Conservation (phyloP, 2,113 vertebrate species). For the Centropus bengalensis region DNA sequence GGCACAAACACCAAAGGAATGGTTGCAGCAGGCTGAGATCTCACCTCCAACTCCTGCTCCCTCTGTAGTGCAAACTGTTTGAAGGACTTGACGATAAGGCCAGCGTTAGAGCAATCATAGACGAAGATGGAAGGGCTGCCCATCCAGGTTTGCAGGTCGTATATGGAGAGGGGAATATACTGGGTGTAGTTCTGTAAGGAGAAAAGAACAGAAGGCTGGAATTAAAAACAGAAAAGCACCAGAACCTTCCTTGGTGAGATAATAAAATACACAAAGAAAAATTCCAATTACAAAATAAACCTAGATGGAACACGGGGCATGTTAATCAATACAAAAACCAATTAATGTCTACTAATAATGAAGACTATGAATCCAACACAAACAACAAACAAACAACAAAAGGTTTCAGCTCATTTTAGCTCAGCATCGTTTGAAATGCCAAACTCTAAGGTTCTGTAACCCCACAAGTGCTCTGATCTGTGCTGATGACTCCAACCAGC, state of each 20-base stretch:
- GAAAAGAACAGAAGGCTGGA: neutral
- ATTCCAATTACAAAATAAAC: neutral
- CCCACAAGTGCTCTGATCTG: neutral
- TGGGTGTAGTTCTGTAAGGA: slow-evolving; percentile 94
- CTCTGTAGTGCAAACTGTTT: slow-evolving; percentile 97
- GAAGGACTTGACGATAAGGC: slow-evolving; percentile 97
- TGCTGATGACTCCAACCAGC: neutral
- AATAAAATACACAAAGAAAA: accelerated
- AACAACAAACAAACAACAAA: accelerated
- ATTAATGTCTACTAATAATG: accelerated
- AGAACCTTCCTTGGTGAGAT: accelerated
- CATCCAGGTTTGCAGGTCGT: slow-evolving; percentile 99
- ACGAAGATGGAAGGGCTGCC: slow-evolving; percentile 98
- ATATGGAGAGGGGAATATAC: slow-evolving; percentile 98
- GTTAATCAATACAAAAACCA: too few species aligned
- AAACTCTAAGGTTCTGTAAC: neutral
- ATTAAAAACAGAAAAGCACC: neutral
- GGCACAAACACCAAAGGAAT: neutral
- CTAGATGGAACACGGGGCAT: accelerated
- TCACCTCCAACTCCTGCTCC: slow-evolving; percentile 97
- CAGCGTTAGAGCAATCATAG: slow-evolving; percentile 97
- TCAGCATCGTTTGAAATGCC: neutral
- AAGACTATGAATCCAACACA: neutral
- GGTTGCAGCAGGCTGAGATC: neutral
- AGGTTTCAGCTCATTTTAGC: neutral